Evolutionary conservation across 2,888 invertebrate genomes (phyloP), one percentile per base, ranked within the genome.

Genomic region (Onthophagus sagittarius): DNA sequence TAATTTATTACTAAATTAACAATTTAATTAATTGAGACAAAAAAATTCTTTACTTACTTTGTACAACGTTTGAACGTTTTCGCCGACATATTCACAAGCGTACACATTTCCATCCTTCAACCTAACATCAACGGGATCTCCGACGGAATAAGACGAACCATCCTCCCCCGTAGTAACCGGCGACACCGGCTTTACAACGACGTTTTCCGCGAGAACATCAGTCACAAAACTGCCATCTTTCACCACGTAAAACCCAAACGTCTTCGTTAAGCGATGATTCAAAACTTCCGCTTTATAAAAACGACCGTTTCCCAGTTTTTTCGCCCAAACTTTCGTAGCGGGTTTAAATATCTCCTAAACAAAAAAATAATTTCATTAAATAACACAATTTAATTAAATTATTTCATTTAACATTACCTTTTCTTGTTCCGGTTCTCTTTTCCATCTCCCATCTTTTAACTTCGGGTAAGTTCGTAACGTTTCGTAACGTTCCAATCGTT

Each of bases 161-260:
- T 23, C 3, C 23, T n/a, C 23, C 23, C 3, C 23, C 3, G 23
- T 23, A 23, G 23, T 23, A 2, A 23, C 3, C 1, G 23, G 23
- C 23, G 23, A 23, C 3, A 67, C 6, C 67, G n/a, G 15, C 14
- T 13, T 13, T 5, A 64, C 64, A 74, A 90, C 89, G 78, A 86
- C 84, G 78, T 91, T 88, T 77, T 89, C 88, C 70, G 86, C 83
- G 13, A 88, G 87, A 71, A 87, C 86, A 63, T 90, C 85, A 81
- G 90, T 88, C 32, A 89, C 87, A 76, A 89, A 89, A 80, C 88
- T 88, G 15, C 90, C 89, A 62, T 87, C 86, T 79, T 89, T 89
- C n/a, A 86, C 86, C 82, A 92, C 92, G 74, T 89, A 88, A 2
- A 91, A 89, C 78, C 88, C 87, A 23, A 23, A 23, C 23, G 23